Conservation (phyloP, 1,140 invertebrate species). For the Temnothorax curvispinosus region DNA sequence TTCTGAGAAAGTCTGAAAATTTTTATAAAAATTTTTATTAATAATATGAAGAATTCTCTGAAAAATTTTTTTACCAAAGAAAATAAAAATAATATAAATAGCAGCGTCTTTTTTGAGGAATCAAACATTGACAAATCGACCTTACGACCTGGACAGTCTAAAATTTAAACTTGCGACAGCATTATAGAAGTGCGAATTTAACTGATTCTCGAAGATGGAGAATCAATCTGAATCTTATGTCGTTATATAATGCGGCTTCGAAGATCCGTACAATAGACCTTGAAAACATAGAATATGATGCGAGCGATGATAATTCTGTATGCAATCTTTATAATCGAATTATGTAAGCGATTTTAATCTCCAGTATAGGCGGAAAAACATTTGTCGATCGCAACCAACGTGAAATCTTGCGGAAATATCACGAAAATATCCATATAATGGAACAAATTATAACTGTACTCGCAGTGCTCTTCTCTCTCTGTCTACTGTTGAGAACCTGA, state of each 20-base stretch:
- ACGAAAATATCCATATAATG: slow-evolving; percentile 29
- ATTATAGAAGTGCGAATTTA: not conserved
- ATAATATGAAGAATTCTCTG: too few relatives aligned
- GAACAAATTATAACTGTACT: slow-evolving; percentile 32
- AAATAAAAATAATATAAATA: too few relatives aligned
- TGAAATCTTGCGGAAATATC: slow-evolving; percentile 26
- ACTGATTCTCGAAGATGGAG: not conserved
- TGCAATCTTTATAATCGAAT: not conserved
- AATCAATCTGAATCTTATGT: not conserved
- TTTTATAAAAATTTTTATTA: too few relatives aligned
- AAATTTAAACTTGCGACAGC: not conserved
- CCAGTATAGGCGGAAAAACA: not conserved
- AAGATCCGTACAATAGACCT: not conserved
- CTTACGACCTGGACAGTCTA: not conserved
- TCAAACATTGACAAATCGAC: not conserved
- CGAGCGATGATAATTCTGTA: not conserved
- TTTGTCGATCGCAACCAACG: not conserved
- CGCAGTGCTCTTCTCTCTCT: not conserved
- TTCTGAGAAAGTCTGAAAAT: too few relatives aligned
- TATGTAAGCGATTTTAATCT: not conserved
- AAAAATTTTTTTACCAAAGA: too few relatives aligned
- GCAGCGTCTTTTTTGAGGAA: not conserved
- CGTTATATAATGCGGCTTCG: not conserved
- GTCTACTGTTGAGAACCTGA: slow-evolving; percentile 4
- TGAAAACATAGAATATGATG: not conserved